Percentiles rank a stretch among this genome's conserved stretches.
Evolutionary conservation across 2,797 vertebrate genomes (phyloP).

Genomic region (Heliangelus exortis): DNA sequence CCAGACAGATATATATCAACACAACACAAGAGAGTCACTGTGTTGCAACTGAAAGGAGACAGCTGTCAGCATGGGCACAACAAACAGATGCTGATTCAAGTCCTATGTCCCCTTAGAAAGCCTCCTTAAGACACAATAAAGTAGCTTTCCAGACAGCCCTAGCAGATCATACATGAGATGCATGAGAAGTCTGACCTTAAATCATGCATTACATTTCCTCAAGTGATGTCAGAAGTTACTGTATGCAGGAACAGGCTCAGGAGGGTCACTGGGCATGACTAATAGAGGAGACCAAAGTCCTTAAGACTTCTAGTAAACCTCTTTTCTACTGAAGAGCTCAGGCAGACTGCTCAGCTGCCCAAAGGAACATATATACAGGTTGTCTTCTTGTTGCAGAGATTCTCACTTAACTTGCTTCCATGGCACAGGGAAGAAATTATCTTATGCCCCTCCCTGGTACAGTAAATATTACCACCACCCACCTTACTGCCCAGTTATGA

Average conservation of each 20-base stretch:
- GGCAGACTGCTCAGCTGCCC: neutral
- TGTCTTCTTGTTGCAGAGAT: neutral
- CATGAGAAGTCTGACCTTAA: neutral
- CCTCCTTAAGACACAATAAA: neutral
- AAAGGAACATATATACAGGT: neutral
- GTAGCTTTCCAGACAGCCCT: neutral
- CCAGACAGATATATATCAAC: fast-evolving
- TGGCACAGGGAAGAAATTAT: neutral
- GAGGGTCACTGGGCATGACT: neutral
- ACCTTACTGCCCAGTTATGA: neutral
- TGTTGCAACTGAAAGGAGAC: neutral
- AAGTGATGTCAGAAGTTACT: neutral
- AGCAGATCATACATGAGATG: neutral
- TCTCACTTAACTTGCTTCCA: neutral
- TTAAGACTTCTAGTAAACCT: slow-evolving; percentile 12
- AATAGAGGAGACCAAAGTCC: neutral
- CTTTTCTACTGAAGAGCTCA: neutral
- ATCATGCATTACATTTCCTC: neutral
- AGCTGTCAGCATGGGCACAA: neutral
- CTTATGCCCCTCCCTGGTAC: neutral
- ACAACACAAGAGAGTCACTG: neutral
- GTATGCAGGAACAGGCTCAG: neutral
- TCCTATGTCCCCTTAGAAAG: neutral
- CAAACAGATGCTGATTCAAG: neutral
- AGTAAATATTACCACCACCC: neutral